phyloP scores from a whole-genome alignment of 1,140 invertebrate species.

The Pararge aegeria region DNA sequence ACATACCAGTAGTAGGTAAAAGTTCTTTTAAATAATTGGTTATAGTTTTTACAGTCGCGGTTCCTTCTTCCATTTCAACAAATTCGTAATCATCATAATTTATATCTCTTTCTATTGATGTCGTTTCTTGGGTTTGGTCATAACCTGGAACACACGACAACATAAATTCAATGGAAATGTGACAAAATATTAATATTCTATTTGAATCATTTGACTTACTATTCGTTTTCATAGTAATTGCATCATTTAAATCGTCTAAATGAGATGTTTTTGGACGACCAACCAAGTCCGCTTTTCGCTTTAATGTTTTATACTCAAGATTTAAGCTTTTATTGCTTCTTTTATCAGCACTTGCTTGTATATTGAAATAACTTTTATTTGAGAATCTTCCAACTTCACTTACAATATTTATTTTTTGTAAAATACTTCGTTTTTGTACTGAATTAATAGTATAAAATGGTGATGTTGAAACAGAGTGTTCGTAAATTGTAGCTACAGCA shows the following conservation, averaged over 20 bases:
- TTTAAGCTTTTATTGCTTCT: conserved; percentile 3
- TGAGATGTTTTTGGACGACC: conserved; percentile 58
- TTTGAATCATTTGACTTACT: conserved; percentile 41
- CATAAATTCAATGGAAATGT: conserved; percentile 12
- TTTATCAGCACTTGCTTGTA: not conserved
- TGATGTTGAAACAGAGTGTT: conserved; percentile 25
- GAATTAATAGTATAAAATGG: conserved; percentile 27
- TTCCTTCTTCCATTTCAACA: conserved; percentile 25
- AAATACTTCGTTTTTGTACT: conserved; percentile 41
- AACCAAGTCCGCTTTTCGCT: conserved; percentile 38
- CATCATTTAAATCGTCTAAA: conserved; percentile 49
- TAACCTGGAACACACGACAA: conserved; percentile 56
- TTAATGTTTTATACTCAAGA: conserved; percentile 23
- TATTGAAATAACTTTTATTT: conserved; percentile 4
- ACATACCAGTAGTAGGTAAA: not conserved
- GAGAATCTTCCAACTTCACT: not conserved
- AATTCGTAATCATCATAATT: conserved; percentile 44
- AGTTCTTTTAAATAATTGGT: not conserved
- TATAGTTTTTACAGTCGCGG: not conserved
- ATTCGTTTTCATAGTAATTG: conserved; percentile 23
- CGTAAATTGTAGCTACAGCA: conserved; percentile 47
- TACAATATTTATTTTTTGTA: conserved; percentile 19
- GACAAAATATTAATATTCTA: conserved; percentile 19
- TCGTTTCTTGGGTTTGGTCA: conserved; percentile 23
- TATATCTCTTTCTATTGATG: conserved; percentile 29